phyloP scores from a whole-genome alignment of 1,140 invertebrate species.

The Apis dorsata region DNA sequence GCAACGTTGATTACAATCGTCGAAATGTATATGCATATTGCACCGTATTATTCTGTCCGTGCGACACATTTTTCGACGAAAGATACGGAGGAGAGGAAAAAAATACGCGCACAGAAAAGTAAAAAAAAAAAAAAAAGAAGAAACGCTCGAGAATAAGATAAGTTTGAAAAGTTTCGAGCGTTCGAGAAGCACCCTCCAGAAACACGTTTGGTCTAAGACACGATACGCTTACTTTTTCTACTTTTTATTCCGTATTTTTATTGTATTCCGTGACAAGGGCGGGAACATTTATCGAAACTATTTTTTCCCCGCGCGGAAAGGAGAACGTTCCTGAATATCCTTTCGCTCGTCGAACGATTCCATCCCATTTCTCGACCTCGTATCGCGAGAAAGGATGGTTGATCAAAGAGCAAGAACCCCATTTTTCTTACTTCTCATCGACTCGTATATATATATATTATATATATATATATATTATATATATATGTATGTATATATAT shows the following conservation, averaged over 20 bases:
- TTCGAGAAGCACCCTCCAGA: not conserved
- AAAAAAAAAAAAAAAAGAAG: not conserved
- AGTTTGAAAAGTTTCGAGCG: not conserved
- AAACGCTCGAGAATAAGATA: not conserved
- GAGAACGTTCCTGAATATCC: not conserved
- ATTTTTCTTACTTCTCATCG: constrained; percentile 44
- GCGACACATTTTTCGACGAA: not conserved
- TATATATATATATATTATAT: too few relatives aligned
- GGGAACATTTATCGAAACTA: not conserved
- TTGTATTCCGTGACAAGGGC: not conserved
- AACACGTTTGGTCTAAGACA: not conserved
- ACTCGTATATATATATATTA: constrained; percentile 25
- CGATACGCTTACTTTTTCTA: constrained; percentile 43
- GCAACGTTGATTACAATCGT: not conserved
- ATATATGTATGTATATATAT: too few relatives aligned
- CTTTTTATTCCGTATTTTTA: not conserved
- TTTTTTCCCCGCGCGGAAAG: not conserved
- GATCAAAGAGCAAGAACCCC: not conserved
- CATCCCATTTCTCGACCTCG: not conserved
- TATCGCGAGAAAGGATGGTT: not conserved
- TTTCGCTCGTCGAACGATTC: not conserved
- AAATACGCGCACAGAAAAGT: not conserved
- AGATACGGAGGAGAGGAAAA: not conserved
- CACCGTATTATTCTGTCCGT: not conserved
- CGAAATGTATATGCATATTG: not conserved